Base-by-base conservation (phyloP, 2,888 invertebrate species). In the Drosophila incognita region DNA sequence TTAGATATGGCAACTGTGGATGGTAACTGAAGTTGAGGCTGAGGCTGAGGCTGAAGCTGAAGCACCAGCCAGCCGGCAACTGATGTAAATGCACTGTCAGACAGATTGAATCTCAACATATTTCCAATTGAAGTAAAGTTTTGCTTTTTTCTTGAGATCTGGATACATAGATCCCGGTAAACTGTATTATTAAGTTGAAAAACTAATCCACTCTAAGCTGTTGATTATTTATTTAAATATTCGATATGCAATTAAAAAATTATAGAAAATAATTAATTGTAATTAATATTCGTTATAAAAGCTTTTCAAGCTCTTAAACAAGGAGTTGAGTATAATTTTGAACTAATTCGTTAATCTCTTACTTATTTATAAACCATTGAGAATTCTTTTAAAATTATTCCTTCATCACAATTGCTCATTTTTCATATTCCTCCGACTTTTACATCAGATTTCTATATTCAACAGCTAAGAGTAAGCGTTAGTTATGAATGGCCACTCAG, bases 401-500 rank as follows among this genome's bases (percentile, higher is more conserved):
- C 18, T 38, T 38, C 1, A 38, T 38, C 6, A 3, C 6, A 21
- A 21, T 13, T 21, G 1, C 21, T 27, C 8, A 2, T 10, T 27
- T 10, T 18, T 24, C 21, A 8, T 7, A 48, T 0, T n/a, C 1
- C 4, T 11, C 15, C 15, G 11, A 8, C 38, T 10, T 24, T 6
- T 48, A 31, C 38, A 33, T 36, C 29, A 21, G n/a, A 36, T 46
- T 46, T 38, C 4, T 59, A 40, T 58, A 35, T 59, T 38, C 56
- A 38, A 54, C 57, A 53, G 38, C 24, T 46, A 7, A 56, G 49
- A 62, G 27, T 54, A n/a, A 60, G 57, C 42, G 51, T 81, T 79
- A 72, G 71, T 69, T 69, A 77, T 60, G 40, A 68, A 64, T 64
- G 53, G 63, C 42, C 18, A 24, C 27, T 33, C 36, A 33, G 46